Evolutionary conservation across 2,113 vertebrate species (phyloP), one percentile per base, ranked within the genome.

Genomic region (Limnothrissa miodon): DNA sequence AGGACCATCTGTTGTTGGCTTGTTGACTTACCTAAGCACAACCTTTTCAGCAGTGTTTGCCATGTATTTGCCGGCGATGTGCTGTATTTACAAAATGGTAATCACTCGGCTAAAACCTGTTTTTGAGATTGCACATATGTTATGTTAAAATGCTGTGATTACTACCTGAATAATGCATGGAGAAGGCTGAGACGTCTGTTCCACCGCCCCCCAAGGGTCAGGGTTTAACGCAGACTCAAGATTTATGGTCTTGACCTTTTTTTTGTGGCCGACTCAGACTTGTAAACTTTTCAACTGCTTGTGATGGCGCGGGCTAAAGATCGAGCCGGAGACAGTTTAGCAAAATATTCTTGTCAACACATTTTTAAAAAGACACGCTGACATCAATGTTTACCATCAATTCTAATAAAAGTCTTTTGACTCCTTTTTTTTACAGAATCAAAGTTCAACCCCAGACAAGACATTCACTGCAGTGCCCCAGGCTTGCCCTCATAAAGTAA

Each of bases 401-500:
- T 74, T 74, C 66, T 74, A 74, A 74, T 33, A 74, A 74, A 74
- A 74, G 29, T 74, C 42, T 45, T 83, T 86, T 56, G 83, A 53
- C 23, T 42, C n/a, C 78, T 74, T 59, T 42, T 81, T 85, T 82
- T 62, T 84, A 45, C 78, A 78, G 74, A 80, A 82, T 85, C 81
- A 85, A 94, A 87, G 84, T 87, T 93, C 93, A 87, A 93, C 92
- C 70, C 90, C 93, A 33, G 93, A 95, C 83, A 93, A 90, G 87
- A 90, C 94, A 86, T 92, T 94, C 86, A 88, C 85, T 90, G 92
- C 93, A 15, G 86, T 92, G 29, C 88, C 90, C 78, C 87, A 90
- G 81, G 92, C 91, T 80, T 95, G 94, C 89, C 93, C 94, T 83
- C 94, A 95, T 91, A 94, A 95, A 94, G 94, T 95, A 92, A 94